These are phyloP conservation scores for Agrochola lychnidis DNA, from an alignment of 2,888 invertebrate species.

Conservation along the genomic window DNA sequence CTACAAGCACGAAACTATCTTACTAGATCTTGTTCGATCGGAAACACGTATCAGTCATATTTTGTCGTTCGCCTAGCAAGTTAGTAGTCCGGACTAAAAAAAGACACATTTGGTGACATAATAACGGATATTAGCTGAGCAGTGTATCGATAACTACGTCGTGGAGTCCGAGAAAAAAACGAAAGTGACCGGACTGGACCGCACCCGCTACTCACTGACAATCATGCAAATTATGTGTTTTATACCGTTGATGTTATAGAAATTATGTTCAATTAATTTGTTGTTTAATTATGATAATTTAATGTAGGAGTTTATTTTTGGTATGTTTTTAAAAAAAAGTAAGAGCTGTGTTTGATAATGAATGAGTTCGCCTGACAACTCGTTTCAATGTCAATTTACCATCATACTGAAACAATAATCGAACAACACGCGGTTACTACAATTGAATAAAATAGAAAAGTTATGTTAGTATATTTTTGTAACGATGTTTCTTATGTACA, in stretches of 20 bases:
- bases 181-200: slow-evolving; percentile 56
- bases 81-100: slow-evolving; percentile 14
- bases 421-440: neutral
- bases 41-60: slow-evolving; percentile 16
- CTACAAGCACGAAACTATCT: neutral
- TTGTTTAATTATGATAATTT: neutral
- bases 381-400: neutral
- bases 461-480: neutral
- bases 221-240: slow-evolving; percentile 21
- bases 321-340: neutral
- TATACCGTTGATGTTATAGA: slow-evolving; percentile 8
- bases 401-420: neutral
- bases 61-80: neutral
- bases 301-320: neutral
- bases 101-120: slow-evolving; percentile 43
- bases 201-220: slow-evolving; percentile 8
- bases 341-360: neutral
- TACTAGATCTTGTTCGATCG: neutral
- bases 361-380: neutral
- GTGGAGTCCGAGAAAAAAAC: slow-evolving; percentile 54
- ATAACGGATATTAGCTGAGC: slow-evolving; percentile 54
- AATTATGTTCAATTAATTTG: slow-evolving; percentile 10
- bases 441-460: neutral
- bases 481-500: neutral
- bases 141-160: slow-evolving; percentile 40